Evolutionary conservation across 2,888 invertebrate genomes (phyloP).

Genomic region (Eupithecia exiguata): DNA sequence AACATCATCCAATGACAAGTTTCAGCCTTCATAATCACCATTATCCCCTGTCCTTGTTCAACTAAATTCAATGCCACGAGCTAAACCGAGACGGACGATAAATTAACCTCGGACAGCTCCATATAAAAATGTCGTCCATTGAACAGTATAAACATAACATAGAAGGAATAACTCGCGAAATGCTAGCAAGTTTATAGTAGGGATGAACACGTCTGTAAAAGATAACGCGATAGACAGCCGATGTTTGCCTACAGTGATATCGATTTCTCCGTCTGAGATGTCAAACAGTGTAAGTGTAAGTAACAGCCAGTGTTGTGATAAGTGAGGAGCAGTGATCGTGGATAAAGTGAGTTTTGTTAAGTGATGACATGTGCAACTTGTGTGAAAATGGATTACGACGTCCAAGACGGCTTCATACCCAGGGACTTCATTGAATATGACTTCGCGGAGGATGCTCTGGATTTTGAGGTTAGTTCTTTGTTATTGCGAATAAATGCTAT

Average conservation of each 20-base stretch:
- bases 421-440: conserved; percentile 74
- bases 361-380: conserved; percentile 70
- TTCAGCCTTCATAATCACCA: not conserved
- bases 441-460: conserved; percentile 77
- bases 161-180: not conserved
- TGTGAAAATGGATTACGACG: conserved; percentile 68
- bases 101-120: not conserved
- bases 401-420: conserved; percentile 73
- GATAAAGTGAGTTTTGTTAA: conserved; percentile 30
- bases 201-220: not conserved
- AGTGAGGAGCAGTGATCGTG: not conserved
- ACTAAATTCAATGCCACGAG: not conserved
- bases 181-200: not conserved
- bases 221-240: not conserved
- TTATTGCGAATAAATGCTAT: conserved; percentile 14
- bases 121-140: not conserved
- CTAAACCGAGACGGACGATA: not conserved
- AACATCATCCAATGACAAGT: too few relatives aligned
- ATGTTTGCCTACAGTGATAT: not conserved
- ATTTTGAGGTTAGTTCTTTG: conserved; percentile 74
- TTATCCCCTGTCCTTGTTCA: not conserved
- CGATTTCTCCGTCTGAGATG: conserved; percentile 33
- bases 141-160: not conserved
- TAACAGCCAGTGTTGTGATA: not conserved
- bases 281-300: not conserved